phyloP scores from a whole-genome alignment of 2,888 invertebrate genomes.

The Chironomus riparius region DNA sequence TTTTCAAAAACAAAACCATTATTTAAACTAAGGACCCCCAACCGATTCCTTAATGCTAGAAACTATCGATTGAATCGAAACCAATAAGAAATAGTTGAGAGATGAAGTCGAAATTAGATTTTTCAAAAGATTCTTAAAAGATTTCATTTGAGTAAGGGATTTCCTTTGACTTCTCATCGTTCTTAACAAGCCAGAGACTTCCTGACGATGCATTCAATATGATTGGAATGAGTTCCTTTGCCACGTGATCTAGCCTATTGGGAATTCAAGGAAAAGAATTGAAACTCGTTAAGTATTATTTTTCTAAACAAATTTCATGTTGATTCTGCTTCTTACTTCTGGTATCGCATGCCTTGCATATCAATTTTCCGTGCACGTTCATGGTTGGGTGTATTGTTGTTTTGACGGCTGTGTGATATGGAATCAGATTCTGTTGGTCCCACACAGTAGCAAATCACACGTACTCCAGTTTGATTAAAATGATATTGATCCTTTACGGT shows the following conservation, averaged over 20 bases:
- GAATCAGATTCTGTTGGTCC: conserved; percentile 58
- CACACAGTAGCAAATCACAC: conserved; percentile 62
- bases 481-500: conserved; percentile 57
- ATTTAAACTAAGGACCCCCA: too few relatives aligned
- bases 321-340: conserved; percentile 46
- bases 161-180: conserved; percentile 56
- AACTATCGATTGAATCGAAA: background rate
- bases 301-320: conserved; percentile 14
- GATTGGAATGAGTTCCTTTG: conserved; percentile 51
- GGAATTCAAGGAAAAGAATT: background rate
- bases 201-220: conserved; percentile 59
- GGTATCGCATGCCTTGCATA: conserved; percentile 52
- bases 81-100: too few relatives aligned
- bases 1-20: too few relatives aligned
- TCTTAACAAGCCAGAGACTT: conserved; percentile 63
- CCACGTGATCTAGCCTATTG: conserved; percentile 11
- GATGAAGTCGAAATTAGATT: too few relatives aligned
- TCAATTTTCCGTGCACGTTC: conserved; percentile 60
- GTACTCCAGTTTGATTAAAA: conserved; percentile 59
- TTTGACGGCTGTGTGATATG: conserved; percentile 48
- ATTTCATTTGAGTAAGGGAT: conserved; percentile 31
- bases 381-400: conserved; percentile 54
- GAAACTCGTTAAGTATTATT: conserved; percentile 12
- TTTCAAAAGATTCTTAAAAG: conserved; percentile 24
- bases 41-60: too few relatives aligned